Evolutionary conservation across 2,113 vertebrate species (phyloP).

Genomic region (Epinephelus moara): DNA sequence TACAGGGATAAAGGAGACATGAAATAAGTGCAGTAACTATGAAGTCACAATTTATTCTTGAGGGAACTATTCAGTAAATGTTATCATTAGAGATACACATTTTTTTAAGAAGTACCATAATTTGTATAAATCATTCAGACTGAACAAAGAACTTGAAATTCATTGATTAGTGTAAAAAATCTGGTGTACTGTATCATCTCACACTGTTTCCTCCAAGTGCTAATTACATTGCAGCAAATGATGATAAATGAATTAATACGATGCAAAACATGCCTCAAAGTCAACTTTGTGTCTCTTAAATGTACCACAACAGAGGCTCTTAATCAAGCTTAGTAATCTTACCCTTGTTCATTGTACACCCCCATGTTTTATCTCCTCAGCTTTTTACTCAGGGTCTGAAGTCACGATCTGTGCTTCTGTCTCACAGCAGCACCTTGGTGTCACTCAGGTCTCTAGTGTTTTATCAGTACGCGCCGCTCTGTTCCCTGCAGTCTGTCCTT

Average conservation of each 20-base stretch:
- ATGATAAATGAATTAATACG: neutral
- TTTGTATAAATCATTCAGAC: too few species aligned
- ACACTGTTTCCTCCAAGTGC: neutral
- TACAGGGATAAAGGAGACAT: neutral
- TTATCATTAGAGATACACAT: too few species aligned
- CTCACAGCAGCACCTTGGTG: constrained; percentile 29
- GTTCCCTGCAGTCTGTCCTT: constrained; percentile 14
- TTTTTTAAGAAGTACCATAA: too few species aligned
- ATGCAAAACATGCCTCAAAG: neutral
- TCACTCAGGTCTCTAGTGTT: constrained; percentile 24
- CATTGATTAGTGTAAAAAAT: neutral
- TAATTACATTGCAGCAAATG: neutral
- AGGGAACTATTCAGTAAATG: neutral
- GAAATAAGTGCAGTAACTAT: neutral
- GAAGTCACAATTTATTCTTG: too few species aligned
- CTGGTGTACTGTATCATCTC: neutral
- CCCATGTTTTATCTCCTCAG: constrained; percentile 63
- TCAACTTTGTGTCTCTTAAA: neutral
- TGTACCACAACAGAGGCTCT: neutral
- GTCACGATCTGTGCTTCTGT: neutral
- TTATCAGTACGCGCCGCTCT: neutral
- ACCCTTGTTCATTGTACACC: constrained; percentile 71
- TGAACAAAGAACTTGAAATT: neutral
- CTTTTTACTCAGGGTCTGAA: constrained; percentile 19
- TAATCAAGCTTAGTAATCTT: constrained; percentile 15